Evolutionary conservation across 1,140 invertebrate genomes (phyloP).

Genomic region (Dinothrombium tinctorium): DNA sequence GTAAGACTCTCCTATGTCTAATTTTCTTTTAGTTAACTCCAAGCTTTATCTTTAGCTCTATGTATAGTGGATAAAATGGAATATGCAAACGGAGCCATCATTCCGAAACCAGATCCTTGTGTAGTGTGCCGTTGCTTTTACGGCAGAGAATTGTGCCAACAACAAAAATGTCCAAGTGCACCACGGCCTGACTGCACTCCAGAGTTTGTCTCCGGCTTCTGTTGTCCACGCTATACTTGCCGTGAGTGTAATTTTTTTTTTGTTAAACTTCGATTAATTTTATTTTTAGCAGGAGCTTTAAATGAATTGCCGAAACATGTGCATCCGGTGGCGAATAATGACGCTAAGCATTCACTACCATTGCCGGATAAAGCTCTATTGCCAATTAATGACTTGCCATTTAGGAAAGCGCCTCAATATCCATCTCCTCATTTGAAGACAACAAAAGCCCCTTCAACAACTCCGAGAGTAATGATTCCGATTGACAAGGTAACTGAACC

Average conservation of each 20-base stretch:
- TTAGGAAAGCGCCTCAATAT: too few relatives aligned
- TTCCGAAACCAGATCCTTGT: constrained; percentile 24
- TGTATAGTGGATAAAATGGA: constrained; percentile 24
- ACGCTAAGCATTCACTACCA: too few relatives aligned
- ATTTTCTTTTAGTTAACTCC: not conserved
- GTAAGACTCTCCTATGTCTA: not conserved
- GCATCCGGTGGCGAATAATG: too few relatives aligned
- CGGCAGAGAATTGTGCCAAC: constrained; percentile 28
- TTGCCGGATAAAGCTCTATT: too few relatives aligned
- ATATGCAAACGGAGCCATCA: constrained; percentile 26
- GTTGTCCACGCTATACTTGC: constrained; percentile 28
- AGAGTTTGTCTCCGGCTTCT: constrained; percentile 17
- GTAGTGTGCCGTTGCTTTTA: constrained; percentile 29
- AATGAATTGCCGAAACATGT: too few relatives aligned
- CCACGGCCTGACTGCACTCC: constrained; percentile 23
- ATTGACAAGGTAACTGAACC: too few relatives aligned
- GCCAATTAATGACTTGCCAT: too few relatives aligned
- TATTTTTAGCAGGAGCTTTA: not conserved
- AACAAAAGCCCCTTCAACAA: too few relatives aligned
- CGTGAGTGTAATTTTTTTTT: constrained; percentile 20
- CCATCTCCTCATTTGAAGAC: too few relatives aligned
- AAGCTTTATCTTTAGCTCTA: constrained; percentile 20
- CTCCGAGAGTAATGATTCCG: too few relatives aligned
- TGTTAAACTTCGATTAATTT: not conserved
- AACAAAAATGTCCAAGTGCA: constrained; percentile 26